Percentiles rank a stretch among this genome's conserved stretches.
Conservation (phyloP, 2,888 invertebrate species). For the Oeneis ivallda region DNA sequence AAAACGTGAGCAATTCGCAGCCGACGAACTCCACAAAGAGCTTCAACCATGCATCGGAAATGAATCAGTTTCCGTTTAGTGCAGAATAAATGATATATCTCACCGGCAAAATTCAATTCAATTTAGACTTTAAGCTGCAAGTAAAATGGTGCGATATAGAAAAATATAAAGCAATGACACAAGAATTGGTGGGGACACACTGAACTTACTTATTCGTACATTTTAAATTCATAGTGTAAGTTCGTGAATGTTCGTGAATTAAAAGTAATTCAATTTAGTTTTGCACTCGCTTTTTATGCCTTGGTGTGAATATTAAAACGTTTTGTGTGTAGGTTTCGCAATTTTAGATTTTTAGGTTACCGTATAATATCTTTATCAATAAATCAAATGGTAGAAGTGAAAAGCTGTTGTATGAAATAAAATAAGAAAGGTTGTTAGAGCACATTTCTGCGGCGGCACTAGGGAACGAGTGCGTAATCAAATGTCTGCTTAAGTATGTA, state of each 20-base stretch:
- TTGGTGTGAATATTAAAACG: constrained; percentile 39
- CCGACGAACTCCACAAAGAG: constrained; percentile 77
- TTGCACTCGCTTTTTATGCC: constrained; percentile 36
- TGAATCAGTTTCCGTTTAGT: constrained; percentile 79
- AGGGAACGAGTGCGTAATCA: too few relatives aligned
- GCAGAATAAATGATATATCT: constrained; percentile 73
- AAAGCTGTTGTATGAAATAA: constrained; percentile 62
- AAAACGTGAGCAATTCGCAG: constrained; percentile 77
- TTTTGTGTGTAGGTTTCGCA: constrained; percentile 16
- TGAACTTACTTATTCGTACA: constrained; percentile 53
- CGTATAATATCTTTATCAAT: neutral
- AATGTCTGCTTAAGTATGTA: too few relatives aligned
- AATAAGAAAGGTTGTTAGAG: constrained; percentile 47
- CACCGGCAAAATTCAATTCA: constrained; percentile 51
- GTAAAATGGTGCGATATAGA: constrained; percentile 53
- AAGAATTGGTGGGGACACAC: constrained; percentile 55
- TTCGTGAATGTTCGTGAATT: constrained; percentile 58
- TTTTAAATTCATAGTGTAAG: constrained; percentile 60
- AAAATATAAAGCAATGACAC: constrained; percentile 53
- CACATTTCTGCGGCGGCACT: too few relatives aligned
- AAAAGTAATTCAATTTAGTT: constrained; percentile 52
- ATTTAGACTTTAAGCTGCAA: constrained; percentile 54
- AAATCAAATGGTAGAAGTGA: neutral
- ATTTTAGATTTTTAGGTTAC: neutral
- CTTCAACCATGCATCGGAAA: constrained; percentile 79